A percentile compares a stretch with the other conserved stretches of the same genome.
Conservation (phyloP, 2,797 vertebrate genomes). For the Myotis vivesi region DNA sequence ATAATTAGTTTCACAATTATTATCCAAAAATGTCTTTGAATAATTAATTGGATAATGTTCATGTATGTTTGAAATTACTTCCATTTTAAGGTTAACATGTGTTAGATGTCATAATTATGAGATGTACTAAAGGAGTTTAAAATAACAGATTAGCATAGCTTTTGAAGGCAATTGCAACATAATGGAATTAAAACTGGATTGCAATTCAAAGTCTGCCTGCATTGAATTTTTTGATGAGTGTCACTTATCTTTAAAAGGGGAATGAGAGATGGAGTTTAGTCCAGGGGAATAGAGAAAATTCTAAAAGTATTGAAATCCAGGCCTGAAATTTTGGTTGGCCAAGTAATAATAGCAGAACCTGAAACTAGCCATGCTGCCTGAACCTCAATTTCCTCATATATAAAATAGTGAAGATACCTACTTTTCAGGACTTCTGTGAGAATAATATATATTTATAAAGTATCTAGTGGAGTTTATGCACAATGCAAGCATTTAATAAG, state of each 20-base stretch:
- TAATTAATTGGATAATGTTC: slow-evolving; percentile 72
- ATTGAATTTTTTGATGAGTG: not conserved
- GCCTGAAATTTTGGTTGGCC: not conserved
- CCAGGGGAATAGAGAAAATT: not conserved
- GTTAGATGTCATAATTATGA: slow-evolving; percentile 58
- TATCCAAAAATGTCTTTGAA: slow-evolving; percentile 65
- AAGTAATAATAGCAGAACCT: not conserved
- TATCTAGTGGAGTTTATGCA: not conserved
- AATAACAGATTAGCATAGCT: slow-evolving; percentile 65
- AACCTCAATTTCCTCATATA: not conserved
- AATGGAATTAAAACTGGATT: slow-evolving; percentile 24
- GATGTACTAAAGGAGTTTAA: slow-evolving; percentile 60
- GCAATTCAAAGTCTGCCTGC: slow-evolving; percentile 19
- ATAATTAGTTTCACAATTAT: slow-evolving; percentile 68
- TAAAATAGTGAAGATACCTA: not conserved
- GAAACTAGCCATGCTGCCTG: not conserved
- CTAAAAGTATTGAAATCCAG: not conserved
- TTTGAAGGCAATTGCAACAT: slow-evolving; percentile 51
- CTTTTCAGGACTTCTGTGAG: not conserved
- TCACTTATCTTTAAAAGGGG: not conserved
- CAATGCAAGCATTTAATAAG: not conserved
- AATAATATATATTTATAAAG: not conserved
- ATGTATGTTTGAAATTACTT: slow-evolving; percentile 67
- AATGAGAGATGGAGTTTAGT: not conserved
- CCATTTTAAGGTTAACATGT: slow-evolving; percentile 66